These are phyloP conservation scores for Actinia tenebrosa DNA, from an alignment of 64 coral and sea anemone species.

Conservation along the genomic window DNA sequence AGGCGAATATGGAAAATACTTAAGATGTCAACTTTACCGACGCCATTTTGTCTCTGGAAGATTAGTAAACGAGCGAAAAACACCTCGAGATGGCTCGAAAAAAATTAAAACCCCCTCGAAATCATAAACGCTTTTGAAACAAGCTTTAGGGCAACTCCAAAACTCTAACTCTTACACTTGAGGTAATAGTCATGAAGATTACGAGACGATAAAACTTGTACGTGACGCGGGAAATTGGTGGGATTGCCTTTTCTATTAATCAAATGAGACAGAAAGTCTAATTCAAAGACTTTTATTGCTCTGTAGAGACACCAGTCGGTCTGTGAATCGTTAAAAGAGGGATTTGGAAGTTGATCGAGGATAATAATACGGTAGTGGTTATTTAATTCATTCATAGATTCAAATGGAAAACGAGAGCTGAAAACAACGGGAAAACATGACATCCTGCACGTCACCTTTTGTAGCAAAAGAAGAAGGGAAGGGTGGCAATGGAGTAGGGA, in stretches of 20 bases:
- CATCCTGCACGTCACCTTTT: too few relatives aligned
- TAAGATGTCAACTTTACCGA: neutral
- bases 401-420: too few relatives aligned
- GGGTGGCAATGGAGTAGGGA: too few relatives aligned
- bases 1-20: neutral
- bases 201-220: neutral
- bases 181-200: neutral
- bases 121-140: neutral
- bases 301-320: neutral
- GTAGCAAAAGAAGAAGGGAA: too few relatives aligned
- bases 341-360: neutral
- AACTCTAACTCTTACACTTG: slow-evolving; percentile 6
- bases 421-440: too few relatives aligned
- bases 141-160: neutral
- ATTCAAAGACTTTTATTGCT: neutral
- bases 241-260: neutral
- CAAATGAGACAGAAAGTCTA: neutral
- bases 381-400: neutral
- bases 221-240: neutral
- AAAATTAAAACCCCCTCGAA: neutral
- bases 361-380: neutral
- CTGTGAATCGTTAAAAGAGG: neutral
- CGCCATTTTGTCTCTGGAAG: slow-evolving; percentile 3
- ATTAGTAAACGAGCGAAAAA: neutral
- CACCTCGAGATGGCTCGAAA: neutral